A percentile compares a stretch with the other conserved stretches of the same genome.
Conservation (phyloP, 2,797 vertebrate species). For the Myotis vivesi region DNA sequence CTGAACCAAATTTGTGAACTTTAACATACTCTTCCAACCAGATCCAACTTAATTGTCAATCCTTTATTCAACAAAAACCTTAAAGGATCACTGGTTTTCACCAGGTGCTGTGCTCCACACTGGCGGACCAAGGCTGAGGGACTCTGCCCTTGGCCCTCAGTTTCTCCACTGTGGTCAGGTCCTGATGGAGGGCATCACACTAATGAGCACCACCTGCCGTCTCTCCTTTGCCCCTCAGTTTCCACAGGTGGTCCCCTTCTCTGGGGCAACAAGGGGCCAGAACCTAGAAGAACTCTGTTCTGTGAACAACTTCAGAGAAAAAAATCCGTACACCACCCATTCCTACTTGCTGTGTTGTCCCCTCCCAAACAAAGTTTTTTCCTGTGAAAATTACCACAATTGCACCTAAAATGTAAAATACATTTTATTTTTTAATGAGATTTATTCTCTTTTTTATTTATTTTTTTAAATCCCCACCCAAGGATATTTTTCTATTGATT, state of each 20-base stretch:
- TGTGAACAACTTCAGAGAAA: background rate
- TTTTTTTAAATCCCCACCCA: too few relatives aligned
- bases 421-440: background rate
- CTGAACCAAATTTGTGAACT: background rate
- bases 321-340: background rate
- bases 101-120: background rate
- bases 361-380: background rate
- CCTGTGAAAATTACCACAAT: background rate
- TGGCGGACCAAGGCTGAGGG: background rate
- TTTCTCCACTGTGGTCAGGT: background rate
- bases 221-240: background rate
- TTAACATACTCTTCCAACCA: background rate
- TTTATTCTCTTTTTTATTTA: too few relatives aligned
- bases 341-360: background rate
- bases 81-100: background rate
- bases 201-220: background rate
- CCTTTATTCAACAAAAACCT: background rate
- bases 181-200: fast-evolving
- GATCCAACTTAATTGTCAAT: background rate
- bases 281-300: background rate
- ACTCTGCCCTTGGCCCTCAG: background rate
- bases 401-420: background rate
- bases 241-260: background rate
- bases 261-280: background rate
- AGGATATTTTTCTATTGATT: too few relatives aligned